phyloP scores from a whole-genome alignment of 2,113 vertebrate genomes.

The Perca fluviatilis region DNA sequence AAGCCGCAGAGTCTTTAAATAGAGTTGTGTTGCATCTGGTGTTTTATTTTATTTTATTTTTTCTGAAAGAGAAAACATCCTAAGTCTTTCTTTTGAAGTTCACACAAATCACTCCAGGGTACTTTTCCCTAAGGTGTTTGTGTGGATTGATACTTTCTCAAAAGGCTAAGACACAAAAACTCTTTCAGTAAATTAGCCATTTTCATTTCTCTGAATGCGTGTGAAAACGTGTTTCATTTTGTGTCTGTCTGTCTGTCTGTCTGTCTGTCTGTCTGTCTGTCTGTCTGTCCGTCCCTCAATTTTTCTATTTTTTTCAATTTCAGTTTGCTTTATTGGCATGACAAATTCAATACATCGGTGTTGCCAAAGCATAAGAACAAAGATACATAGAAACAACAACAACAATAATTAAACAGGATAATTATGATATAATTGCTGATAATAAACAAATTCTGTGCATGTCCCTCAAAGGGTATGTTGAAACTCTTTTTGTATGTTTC shows the following conservation, averaged over 20 bases:
- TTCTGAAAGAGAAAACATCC: constrained; percentile 63
- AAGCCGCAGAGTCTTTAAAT: constrained; percentile 76
- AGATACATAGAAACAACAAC: too few relatives aligned
- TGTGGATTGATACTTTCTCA: constrained; percentile 63
- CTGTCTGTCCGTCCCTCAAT: too few relatives aligned
- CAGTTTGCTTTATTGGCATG: too few relatives aligned
- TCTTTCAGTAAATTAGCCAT: constrained; percentile 41
- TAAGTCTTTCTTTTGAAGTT: constrained; percentile 78
- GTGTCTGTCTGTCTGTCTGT: background rate
- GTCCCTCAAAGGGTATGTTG: too few relatives aligned
- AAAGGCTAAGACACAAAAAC: constrained; percentile 52
- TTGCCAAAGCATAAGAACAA: too few relatives aligned
- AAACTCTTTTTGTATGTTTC: too few relatives aligned
- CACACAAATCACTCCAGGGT: constrained; percentile 67
- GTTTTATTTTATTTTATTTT: constrained; percentile 44
- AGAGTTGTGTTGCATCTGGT: constrained; percentile 71
- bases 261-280: too few relatives aligned
- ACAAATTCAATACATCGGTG: too few relatives aligned
- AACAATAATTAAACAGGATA: too few relatives aligned
- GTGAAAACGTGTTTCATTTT: background rate
- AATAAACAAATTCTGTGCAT: too few relatives aligned
- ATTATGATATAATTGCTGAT: too few relatives aligned
- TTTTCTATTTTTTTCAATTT: too few relatives aligned
- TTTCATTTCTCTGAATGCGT: constrained; percentile 25
- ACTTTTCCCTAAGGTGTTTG: constrained; percentile 59